phyloP scores from a whole-genome alignment of 2,113 vertebrate genomes.

The Varanus salvator region DNA sequence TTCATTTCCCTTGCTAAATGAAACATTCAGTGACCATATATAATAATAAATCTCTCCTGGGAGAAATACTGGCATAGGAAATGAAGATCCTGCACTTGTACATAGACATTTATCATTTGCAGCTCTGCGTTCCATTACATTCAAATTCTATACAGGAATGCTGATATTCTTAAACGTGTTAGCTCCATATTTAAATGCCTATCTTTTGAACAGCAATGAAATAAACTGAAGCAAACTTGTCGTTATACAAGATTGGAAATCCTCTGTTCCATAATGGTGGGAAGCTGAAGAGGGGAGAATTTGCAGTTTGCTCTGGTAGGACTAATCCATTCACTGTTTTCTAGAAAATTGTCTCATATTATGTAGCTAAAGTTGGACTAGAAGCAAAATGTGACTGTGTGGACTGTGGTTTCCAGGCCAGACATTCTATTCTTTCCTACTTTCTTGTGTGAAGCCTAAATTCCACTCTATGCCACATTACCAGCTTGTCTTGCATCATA shows the following conservation, averaged over 20 bases:
- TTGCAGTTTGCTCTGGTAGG: too few species aligned
- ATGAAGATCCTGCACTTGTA: rapidly evolving
- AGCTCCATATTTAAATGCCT: not conserved
- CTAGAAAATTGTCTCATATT: not conserved
- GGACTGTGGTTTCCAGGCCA: not conserved
- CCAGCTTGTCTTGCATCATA: too few species aligned
- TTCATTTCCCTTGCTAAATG: slow-evolving; percentile 35
- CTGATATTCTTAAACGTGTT: not conserved
- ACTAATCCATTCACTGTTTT: not conserved
- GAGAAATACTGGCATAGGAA: slow-evolving; percentile 5
- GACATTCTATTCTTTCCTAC: not conserved
- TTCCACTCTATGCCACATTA: too few species aligned
- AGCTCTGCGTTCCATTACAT: not conserved
- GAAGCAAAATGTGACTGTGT: not conserved
- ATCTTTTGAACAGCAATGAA: not conserved
- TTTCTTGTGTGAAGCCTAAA: too few species aligned
- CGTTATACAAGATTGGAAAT: not conserved
- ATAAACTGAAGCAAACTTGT: not conserved
- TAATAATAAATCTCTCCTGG: slow-evolving; percentile 29
- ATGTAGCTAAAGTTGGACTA: not conserved
- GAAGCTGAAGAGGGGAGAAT: not conserved
- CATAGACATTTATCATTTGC: not conserved
- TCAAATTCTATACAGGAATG: not conserved
- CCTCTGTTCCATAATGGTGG: not conserved
- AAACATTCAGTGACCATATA: slow-evolving; percentile 39